A percentile compares a stretch with the other conserved stretches of the same genome.
Conservation (phyloP, 64 coral and sea anemone genomes). For the Trachythela sp. region DNA sequence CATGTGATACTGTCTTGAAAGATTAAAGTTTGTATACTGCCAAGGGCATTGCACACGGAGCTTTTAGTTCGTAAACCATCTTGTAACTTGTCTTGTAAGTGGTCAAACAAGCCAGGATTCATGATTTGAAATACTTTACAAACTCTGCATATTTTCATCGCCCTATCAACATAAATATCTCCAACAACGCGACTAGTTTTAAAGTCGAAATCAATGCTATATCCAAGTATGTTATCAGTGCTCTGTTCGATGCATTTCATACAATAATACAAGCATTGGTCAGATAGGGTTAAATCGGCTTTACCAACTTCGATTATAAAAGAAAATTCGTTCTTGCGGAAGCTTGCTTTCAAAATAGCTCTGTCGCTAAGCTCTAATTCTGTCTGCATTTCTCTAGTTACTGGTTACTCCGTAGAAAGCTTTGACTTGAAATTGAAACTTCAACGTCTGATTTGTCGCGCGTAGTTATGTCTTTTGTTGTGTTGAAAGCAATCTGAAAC, state of each 20-base stretch:
- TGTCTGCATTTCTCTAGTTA: too few relatives aligned
- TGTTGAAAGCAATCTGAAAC: too few relatives aligned
- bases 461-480: too few relatives aligned
- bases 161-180: neutral
- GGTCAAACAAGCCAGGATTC: neutral
- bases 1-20: neutral
- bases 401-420: too few relatives aligned
- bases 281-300: neutral
- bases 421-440: too few relatives aligned
- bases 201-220: neutral
- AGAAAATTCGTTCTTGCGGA: neutral
- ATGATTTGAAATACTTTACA: neutral
- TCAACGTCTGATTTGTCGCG: too few relatives aligned
- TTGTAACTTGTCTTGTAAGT: neutral
- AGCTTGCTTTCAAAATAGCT: neutral
- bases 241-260: neutral
- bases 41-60: neutral
- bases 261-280: neutral
- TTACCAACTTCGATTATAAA: neutral
- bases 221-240: neutral
- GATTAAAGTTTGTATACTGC: neutral
- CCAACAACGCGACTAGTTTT: neutral
- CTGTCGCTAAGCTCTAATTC: neutral
- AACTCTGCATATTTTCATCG: constrained; percentile 3
- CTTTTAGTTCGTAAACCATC: neutral